Conservation (phyloP, 2,113 vertebrate genomes). For the Piprites chloris region DNA sequence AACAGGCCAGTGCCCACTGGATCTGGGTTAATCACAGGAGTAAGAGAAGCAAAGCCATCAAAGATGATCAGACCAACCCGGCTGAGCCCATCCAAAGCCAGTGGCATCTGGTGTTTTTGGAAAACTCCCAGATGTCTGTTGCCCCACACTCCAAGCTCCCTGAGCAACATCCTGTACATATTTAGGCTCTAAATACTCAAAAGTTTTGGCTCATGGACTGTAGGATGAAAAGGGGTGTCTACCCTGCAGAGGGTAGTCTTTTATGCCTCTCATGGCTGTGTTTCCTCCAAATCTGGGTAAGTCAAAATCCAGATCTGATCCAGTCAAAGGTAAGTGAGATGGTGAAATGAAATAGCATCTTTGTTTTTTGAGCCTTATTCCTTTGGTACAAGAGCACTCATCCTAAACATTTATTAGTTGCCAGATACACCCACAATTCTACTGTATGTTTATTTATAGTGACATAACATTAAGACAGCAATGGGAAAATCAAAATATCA, state of each 20-base stretch:
- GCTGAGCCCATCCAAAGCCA: background rate
- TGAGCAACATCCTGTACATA: background rate
- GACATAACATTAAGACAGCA: background rate
- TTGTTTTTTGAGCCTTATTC: background rate
- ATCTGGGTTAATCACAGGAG: background rate
- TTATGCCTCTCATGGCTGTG: background rate
- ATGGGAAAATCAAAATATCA: background rate
- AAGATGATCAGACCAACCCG: background rate
- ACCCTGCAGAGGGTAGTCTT: background rate
- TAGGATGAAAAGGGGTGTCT: background rate
- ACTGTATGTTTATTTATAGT: background rate
- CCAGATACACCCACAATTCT: background rate
- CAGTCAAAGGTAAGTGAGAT: background rate
- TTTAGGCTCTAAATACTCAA: background rate
- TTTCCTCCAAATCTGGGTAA: background rate
- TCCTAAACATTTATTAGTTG: background rate
- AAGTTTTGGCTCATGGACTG: accelerated
- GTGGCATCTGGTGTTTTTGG: background rate
- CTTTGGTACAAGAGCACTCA: background rate
- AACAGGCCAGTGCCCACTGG: background rate
- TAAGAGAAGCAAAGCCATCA: background rate
- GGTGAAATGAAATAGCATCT: background rate
- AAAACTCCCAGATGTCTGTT: background rate
- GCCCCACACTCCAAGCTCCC: background rate
- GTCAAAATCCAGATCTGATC: too few species aligned